Percentiles rank a stretch among this genome's conserved stretches.
phyloP scores from a whole-genome alignment of 2,113 vertebrate genomes.

The Chaetorhynchus papuensis region DNA sequence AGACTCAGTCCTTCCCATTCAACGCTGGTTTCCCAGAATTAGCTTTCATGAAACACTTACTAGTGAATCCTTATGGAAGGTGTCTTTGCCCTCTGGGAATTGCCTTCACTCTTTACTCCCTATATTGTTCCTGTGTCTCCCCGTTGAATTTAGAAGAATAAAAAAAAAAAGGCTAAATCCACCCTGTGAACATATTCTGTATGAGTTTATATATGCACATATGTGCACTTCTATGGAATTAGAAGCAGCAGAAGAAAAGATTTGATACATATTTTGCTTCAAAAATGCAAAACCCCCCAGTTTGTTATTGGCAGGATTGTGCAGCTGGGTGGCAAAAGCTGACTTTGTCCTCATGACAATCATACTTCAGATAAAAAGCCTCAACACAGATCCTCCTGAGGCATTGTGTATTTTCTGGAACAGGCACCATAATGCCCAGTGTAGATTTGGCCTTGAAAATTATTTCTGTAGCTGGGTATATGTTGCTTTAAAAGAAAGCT shows the following conservation, averaged over 20 bases:
- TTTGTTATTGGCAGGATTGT: neutral
- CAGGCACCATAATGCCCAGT: neutral
- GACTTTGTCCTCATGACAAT: neutral
- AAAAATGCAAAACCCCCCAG: neutral
- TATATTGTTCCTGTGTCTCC: neutral
- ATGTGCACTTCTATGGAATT: neutral
- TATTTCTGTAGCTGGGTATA: neutral
- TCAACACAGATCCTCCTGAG: neutral
- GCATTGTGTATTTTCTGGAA: neutral
- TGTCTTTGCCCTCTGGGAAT: neutral
- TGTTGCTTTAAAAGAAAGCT: constrained; percentile 26
- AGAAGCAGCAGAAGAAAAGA: neutral
- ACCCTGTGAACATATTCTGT: neutral
- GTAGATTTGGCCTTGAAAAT: neutral
- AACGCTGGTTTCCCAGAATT: neutral
- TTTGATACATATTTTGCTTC: neutral
- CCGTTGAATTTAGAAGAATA: neutral
- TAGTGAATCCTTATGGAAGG: neutral
- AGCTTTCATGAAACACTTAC: neutral
- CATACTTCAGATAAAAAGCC: constrained; percentile 4
- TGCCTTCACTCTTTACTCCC: neutral
- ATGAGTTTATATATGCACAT: neutral
- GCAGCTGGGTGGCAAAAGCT: constrained; percentile 1
- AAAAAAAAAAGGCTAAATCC: neutral
- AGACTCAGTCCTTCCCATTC: neutral